phyloP scores from a whole-genome alignment of 2,797 vertebrate genomes.

The Echiichthys vipera region DNA sequence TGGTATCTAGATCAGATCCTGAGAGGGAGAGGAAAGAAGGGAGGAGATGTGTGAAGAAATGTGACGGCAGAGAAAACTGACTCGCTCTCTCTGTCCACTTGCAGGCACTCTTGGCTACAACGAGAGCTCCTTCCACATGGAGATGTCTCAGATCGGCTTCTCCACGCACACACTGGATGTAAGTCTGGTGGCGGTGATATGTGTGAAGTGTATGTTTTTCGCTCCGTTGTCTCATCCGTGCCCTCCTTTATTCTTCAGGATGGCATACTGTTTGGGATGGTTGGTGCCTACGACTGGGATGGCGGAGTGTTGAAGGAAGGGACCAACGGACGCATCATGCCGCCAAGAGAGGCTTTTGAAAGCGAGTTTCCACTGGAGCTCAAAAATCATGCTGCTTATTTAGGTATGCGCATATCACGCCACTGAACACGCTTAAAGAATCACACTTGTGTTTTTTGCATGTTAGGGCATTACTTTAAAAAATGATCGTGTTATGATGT shows the following conservation, averaged over 20 bases:
- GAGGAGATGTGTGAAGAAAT: constrained; percentile 44
- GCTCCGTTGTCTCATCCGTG: neutral
- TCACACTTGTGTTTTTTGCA: neutral
- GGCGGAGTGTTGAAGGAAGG: constrained; percentile 92
- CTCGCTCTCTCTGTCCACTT: constrained; percentile 17
- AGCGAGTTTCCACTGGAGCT: constrained; percentile 91
- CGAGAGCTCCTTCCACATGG: constrained; percentile 94
- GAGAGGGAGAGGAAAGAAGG: constrained; percentile 61
- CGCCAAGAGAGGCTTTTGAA: constrained; percentile 87
- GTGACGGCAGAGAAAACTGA: constrained; percentile 22
- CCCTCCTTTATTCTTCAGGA: constrained; percentile 81
- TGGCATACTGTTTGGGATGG: constrained; percentile 94
- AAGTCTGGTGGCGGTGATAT: constrained; percentile 42
- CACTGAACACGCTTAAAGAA: neutral
- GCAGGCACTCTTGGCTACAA: constrained; percentile 92
- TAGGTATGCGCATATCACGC: constrained; percentile 82
- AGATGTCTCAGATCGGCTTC: constrained; percentile 98
- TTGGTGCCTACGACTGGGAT: constrained; percentile 97
- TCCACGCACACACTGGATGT: constrained; percentile 92
- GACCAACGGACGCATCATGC: constrained; percentile 78
- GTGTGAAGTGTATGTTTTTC: neutral
- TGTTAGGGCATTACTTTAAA: neutral
- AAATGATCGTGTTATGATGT: neutral
- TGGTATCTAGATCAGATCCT: constrained; percentile 32
- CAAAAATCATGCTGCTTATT: constrained; percentile 94